phyloP scores from a whole-genome alignment of 2,888 invertebrate genomes.

The Creontiades dilutus region DNA sequence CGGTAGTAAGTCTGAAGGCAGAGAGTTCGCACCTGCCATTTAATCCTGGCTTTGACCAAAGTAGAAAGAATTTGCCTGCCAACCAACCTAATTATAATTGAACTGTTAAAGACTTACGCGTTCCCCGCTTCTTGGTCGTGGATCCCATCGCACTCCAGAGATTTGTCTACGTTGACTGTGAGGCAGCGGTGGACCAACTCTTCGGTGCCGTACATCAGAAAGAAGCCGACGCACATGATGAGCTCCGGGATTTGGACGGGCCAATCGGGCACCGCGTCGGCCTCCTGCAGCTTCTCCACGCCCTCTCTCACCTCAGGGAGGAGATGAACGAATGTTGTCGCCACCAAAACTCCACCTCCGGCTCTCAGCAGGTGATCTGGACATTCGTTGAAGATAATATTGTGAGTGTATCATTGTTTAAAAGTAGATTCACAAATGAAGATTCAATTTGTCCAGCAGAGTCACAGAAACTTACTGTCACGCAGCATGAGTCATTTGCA shows the following conservation, averaged over 20 bases:
- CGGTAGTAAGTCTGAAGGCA: too few species aligned
- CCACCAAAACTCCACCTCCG: conserved; percentile 84
- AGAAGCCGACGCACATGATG: conserved; percentile 80
- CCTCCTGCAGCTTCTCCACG: conserved; percentile 78
- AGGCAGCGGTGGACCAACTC: conserved; percentile 80
- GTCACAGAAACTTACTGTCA: too few species aligned
- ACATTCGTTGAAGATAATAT: too few species aligned
- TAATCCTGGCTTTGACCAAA: too few species aligned
- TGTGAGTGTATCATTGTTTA: too few species aligned
- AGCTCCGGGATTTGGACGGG: conserved; percentile 76
- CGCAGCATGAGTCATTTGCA: too few species aligned
- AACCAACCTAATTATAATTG: too few species aligned
- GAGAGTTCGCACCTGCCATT: too few species aligned
- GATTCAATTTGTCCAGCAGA: too few species aligned
- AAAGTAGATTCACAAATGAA: too few species aligned
- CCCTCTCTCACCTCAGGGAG: conserved; percentile 83
- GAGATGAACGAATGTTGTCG: conserved; percentile 83
- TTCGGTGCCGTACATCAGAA: conserved; percentile 83
- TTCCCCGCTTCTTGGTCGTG: neutral
- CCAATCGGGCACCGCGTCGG: conserved; percentile 77
- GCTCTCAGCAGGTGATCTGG: conserved; percentile 80
- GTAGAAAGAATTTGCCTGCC: too few species aligned
- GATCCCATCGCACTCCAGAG: neutral
- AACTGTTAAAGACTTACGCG: neutral
- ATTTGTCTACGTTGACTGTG: neutral